Conservation (phyloP, 37 sponge, comb jelly and placozoan genomes). For the Beroe forskalii region DNA sequence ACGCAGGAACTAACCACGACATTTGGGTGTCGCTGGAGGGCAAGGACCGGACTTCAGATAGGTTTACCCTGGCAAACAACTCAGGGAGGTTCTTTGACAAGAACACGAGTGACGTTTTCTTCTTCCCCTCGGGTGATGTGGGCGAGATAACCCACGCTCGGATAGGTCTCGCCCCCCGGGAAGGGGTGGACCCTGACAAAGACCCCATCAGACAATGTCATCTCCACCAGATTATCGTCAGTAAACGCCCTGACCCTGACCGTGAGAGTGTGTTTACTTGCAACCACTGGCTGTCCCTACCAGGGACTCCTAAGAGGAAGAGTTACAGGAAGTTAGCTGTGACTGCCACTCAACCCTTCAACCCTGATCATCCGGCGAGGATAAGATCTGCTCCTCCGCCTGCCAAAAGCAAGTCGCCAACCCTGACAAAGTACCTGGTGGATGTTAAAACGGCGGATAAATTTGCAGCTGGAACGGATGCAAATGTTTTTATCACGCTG, state of each 20-base stretch:
- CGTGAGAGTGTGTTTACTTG: constrained; percentile 16
- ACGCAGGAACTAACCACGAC: constrained; percentile 11
- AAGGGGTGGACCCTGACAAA: constrained; percentile 23
- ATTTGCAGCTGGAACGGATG: constrained; percentile 61
- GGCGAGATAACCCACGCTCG: constrained; percentile 17
- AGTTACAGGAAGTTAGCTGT: constrained; percentile 55
- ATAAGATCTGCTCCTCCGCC: constrained; percentile 6
- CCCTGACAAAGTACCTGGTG: constrained; percentile 35
- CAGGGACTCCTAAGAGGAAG: constrained; percentile 24
- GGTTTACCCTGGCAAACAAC: background rate
- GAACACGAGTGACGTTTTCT: constrained; percentile 29
- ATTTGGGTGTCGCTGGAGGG: constrained; percentile 46
- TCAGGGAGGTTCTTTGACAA: constrained; percentile 52
- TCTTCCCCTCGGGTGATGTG: background rate
- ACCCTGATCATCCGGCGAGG: constrained; percentile 58
- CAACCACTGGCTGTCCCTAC: constrained; percentile 57
- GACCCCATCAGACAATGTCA: constrained; percentile 57
- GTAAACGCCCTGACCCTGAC: background rate
- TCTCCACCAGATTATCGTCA: constrained; percentile 37
- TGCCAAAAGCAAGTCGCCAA: background rate
- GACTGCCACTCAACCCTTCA: background rate
- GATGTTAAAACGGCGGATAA: constrained; percentile 60
- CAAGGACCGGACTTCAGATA: background rate
- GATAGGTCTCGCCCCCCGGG: constrained; percentile 49
- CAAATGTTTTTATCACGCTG: constrained; percentile 44